Base-by-base conservation (phyloP, 2,888 invertebrate genomes). In the Psococerastis gibbosa region DNA sequence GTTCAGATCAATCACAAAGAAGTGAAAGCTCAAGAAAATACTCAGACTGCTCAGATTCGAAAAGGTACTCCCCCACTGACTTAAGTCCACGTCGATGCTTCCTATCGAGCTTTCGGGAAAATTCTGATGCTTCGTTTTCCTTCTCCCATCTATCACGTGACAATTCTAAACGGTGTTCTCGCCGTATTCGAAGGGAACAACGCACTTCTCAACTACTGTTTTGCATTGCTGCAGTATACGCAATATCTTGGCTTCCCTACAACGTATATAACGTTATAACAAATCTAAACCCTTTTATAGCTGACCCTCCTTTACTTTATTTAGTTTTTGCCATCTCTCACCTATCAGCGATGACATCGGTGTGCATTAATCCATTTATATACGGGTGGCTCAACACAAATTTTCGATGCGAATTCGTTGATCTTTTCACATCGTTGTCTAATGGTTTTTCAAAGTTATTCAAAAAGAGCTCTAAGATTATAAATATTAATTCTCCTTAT, bases 371-470 rank as follows among this genome's bases (percentile, higher is more conserved):
- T 53, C 71, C 71, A 1, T 60, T 71, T n/a, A 58, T 71, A 32
- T 71, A 71, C 54, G 71, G 70, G 5, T 67, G 69, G 62, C 60
- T 71, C 44, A 72, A 72, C 55, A 70, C 70, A 47, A 68, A 69
- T 52, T 69, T 71, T 55, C 52, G 64, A 34, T 56, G 58, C 6
- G 68, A 68, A 51, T 63, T 66, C 49, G 44, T 42, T 9, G 42
- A 46, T 13, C 44, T 47, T 6, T 35, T 47, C 17, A 38, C 45
- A 1, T 22, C 38, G 22, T 35, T 44, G 3, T 46, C 38, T 6
- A 20, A 5, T 15, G 15, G 17, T 20, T 38, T 38, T 11, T 38
- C 38, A 5, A 38, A 38, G 20, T 20, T 38, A 20, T 38, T 38
- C 38, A 38, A 38, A 11, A 27, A 6, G 11, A 27, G 27, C 27